Evolutionary conservation across 2,888 invertebrate species (phyloP), one percentile per base, ranked within the genome.

Genomic region (Nineta flava): DNA sequence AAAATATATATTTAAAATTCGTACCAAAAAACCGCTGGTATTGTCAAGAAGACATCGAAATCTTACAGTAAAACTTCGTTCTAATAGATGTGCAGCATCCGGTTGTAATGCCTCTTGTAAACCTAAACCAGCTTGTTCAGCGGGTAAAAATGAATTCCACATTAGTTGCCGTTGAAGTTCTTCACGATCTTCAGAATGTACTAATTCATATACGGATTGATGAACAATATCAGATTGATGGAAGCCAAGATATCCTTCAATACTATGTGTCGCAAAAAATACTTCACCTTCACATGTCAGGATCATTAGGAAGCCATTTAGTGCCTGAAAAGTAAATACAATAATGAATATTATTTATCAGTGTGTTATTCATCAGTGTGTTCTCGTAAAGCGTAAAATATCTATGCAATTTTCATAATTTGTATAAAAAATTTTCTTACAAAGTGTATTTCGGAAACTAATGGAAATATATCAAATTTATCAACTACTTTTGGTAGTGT

Each of bases 171-270:
- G 72, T 64, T 95, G 95, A 51, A 97, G 76, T 68, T 97, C 97
- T 66, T 99, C 97, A 3, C 99, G 77, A 66, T 99, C 99, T 71
- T 99, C 99, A 2, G 95, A 96, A 70, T 97, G 97, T 54, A 99
- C 96, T 65, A 99, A 73, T 70, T 99, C 99, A 76, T 95, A 96
- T 49, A 97, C 95, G 56, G 95, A 94, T 67, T 99, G 99, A 69
- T 99, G 99, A 52, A 99, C 94, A 61, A 99, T 96, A 69, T 99
- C 99, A 59, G 97, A 99, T 96, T 99, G 99, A 77, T 99, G 97
- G 77, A 99, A 99, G 69, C 99, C 99, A 64, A 99, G 79, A 74
- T 96, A 99, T 69, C 92, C 95, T 75, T 99, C 99, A 68, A 99
- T 97, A 71, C 95, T 96, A 76, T 97, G 92, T 55, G 97, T 96